Percentiles rank a stretch among this genome's conserved stretches.
Conservation (phyloP, 2,888 invertebrate genomes). For the Ochropacha duplaris region DNA sequence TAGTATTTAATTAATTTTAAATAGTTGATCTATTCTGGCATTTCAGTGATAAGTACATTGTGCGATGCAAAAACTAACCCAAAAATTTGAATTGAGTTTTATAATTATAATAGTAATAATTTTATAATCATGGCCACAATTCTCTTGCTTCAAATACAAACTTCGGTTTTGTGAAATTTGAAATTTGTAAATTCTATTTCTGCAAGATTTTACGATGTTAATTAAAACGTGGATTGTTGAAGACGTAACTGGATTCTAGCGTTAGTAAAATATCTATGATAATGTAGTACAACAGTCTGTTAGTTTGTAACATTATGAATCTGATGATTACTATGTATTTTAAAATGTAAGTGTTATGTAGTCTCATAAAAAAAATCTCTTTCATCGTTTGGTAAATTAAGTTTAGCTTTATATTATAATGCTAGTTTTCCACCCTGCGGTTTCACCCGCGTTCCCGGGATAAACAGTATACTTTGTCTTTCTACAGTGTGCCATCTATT, state of each 20-base stretch:
- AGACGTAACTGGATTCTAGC: slow-evolving; percentile 3
- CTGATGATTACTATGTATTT: neutral
- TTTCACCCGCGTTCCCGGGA: no score
- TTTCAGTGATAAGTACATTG: no score
- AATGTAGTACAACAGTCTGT: slow-evolving; percentile 3
- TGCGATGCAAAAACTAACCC: no score
- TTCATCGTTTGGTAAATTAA: neutral
- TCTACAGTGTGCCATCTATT: no score
- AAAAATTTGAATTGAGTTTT: neutral
- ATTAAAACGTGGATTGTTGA: slow-evolving; percentile 15
- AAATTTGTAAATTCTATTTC: slow-evolving; percentile 2
- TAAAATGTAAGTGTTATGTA: neutral
- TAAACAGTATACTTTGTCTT: no score
- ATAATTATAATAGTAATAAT: neutral
- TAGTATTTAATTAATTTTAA: no score
- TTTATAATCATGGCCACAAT: slow-evolving; percentile 4
- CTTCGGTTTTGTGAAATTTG: neutral
- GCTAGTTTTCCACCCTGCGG: no score
- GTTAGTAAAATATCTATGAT: slow-evolving; percentile 12
- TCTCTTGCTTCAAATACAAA: neutral
- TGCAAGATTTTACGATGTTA: slow-evolving; percentile 11
- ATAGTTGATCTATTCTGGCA: no score
- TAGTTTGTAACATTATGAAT: neutral
- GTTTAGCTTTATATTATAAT: no score
- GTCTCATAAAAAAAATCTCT: neutral